These are phyloP conservation scores for Podabrus alpinus DNA, from an alignment of 2,888 invertebrate species.

Conservation along the genomic window DNA sequence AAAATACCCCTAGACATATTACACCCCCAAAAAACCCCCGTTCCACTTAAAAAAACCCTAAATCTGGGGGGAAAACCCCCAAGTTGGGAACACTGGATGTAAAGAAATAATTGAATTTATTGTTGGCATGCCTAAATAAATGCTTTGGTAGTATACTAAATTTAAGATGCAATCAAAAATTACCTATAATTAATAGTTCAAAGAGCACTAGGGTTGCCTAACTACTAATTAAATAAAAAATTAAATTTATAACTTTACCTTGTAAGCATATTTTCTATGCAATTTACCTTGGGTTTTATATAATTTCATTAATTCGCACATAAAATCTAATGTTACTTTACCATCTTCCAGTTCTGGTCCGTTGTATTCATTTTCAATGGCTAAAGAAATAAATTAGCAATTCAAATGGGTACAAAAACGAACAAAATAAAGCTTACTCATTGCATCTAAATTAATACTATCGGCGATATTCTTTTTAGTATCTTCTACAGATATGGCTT, in stretches of 20 bases:
- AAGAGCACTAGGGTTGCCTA: background rate
- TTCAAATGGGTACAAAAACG: background rate
- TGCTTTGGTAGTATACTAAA: background rate
- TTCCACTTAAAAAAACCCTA: no score
- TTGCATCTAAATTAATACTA: constrained; percentile 84
- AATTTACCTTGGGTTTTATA: constrained; percentile 91
- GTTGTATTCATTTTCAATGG: constrained; percentile 90
- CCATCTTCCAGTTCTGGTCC: constrained; percentile 90
- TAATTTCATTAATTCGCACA: constrained; percentile 84
- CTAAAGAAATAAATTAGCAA: constrained; percentile 58
- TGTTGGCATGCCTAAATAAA: no score
- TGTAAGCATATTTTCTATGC: constrained; percentile 96
- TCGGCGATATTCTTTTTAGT: constrained; percentile 86
- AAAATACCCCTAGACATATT: no score
- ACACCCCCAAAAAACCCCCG: no score
- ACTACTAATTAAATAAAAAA: background rate
- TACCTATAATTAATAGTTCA: background rate
- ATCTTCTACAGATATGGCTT: constrained; percentile 94
- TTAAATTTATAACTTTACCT: constrained; percentile 63
- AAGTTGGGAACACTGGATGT: no score
- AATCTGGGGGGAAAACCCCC: no score
- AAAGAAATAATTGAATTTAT: no score
- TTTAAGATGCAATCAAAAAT: background rate
- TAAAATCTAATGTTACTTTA: constrained; percentile 86
- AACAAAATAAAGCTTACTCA: constrained; percentile 68